phyloP scores from a whole-genome alignment of 2,113 vertebrate species.

The Apodemus speciosus region DNA sequence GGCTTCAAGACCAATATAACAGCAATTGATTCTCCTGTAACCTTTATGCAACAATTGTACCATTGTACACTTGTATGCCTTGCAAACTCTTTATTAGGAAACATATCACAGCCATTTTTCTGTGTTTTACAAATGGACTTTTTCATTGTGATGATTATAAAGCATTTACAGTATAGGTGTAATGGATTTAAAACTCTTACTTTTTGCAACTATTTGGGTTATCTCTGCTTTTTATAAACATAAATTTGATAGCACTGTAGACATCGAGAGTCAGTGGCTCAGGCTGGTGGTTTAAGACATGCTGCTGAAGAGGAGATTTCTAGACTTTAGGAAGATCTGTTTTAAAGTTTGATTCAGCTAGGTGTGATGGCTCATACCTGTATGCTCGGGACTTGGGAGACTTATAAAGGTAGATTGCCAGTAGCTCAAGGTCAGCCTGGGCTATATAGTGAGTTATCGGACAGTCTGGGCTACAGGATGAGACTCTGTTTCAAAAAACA shows the following conservation, averaged over 20 bases:
- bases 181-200: not conserved
- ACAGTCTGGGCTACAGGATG: not conserved
- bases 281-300: not conserved
- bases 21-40: no score
- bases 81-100: not conserved
- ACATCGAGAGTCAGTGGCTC: not conserved
- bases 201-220: not conserved
- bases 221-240: constrained; percentile 17
- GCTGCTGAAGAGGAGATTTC: not conserved
- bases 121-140: not conserved
- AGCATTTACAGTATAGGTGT: not conserved
- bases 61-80: not conserved
- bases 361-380: not conserved
- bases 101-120: not conserved
- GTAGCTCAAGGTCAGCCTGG: not conserved
- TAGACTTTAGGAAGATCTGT: not conserved
- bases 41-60: not conserved
- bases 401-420: not conserved
- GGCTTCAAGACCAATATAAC: no score
- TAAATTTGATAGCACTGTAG: not conserved
- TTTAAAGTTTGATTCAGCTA: not conserved
- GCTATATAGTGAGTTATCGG: not conserved
- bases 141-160: not conserved
- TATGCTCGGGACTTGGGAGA: not conserved
- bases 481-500: not conserved